A percentile compares a stretch with the other conserved stretches of the same genome.
Conservation (phyloP, 2,113 vertebrate species). For the Peromyscus polionotus region DNA sequence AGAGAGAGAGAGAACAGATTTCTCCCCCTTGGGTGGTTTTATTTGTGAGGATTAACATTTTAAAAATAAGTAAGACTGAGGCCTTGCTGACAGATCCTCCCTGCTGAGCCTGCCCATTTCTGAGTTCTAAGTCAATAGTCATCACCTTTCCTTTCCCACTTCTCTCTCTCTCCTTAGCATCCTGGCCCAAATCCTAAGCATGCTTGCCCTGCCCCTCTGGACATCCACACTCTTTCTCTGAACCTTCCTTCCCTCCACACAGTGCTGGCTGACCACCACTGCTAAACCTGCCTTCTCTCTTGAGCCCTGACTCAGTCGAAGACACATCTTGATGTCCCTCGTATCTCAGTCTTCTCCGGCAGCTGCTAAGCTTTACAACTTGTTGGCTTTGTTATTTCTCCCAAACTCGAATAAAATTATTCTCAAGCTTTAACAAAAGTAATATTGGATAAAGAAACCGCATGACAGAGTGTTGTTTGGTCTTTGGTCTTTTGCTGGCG, state of each 20-base stretch:
- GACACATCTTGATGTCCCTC: no score
- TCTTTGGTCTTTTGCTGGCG: no score
- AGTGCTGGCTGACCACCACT: no score
- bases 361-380: background rate
- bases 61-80: conserved; percentile 11
- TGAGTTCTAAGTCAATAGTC: background rate
- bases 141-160: background rate
- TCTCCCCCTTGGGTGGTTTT: background rate
- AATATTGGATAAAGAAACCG: background rate
- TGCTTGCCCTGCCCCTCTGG: background rate
- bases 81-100: background rate
- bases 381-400: background rate
- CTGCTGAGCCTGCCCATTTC: background rate
- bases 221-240: background rate
- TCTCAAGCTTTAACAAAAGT: background rate
- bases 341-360: background rate
- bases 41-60: conserved; percentile 1
- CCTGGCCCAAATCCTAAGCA: background rate
- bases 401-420: background rate
- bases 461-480: no score
- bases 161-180: background rate
- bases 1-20: no score
- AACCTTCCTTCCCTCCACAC: background rate
- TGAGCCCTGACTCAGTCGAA: background rate
- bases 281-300: background rate